Evolutionary conservation across 1,140 invertebrate genomes (phyloP), one percentile per base, ranked within the genome.

Genomic region (Palaemon carinicauda): DNA sequence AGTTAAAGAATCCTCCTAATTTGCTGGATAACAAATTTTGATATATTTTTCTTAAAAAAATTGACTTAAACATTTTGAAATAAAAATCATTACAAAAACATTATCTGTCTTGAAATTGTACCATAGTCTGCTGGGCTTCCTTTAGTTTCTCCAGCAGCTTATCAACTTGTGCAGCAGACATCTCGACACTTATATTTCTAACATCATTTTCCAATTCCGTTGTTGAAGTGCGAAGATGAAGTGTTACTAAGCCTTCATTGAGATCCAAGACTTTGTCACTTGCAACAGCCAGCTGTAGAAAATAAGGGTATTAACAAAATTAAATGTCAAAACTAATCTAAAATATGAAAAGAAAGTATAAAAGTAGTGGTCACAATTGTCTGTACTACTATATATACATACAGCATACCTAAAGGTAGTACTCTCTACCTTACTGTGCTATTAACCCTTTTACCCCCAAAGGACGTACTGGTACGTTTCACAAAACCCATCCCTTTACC

Each of bases 191-290:
- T 3, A 80, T n/a, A 10, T 75, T 29, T 21, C 19, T 50, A 17
- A 54, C 29, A 54, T 54, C 24, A 17, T 33, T 80, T 24, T 31
- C 65, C 33, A 31, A 33, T 14, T 54, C 3, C 15, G 52, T 17
- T 33, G 52, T 24, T 3, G 31, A 60, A 60, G 78, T 60, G 29
- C 33, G 54, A 10, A 80, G 78, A n/a, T 80, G 78, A 29, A 80
- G 53, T 80, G 78, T 80, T 31, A 80, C n/a, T 17, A 80, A 21
- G 15, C 21, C 33, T 54, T 80, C 78, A 33, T 33, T 80, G 3
- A 80, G 78, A 54, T 80, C 78, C 31, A 80, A 33, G 9, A 80
- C 78, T 31, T 80, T 80, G 54, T 80, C 78, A 41, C 78, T 80
- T 80, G 78, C 53, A 56, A 80, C 54, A 7, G 53, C 53, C 78